These are phyloP conservation scores for Isurus oxyrinchus DNA, from an alignment of 2,113 vertebrate species.

Conservation along the genomic window DNA sequence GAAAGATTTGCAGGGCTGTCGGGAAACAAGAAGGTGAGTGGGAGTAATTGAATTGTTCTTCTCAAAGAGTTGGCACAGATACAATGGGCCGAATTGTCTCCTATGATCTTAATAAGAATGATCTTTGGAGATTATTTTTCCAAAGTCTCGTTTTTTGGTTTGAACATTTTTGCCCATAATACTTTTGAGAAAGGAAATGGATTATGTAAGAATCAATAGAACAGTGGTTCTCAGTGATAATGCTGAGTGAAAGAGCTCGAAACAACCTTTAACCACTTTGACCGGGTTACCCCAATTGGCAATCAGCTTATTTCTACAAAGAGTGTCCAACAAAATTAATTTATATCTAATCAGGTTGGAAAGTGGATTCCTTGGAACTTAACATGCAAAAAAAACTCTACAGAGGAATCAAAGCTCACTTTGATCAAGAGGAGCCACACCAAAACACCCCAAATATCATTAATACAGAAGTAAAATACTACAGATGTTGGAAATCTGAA, in stretches of 20 bases:
- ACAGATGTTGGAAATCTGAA: not conserved
- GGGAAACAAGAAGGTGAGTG: not conserved
- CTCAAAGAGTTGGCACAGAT: not conserved
- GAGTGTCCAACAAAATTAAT: not conserved
- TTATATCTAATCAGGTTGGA: not conserved
- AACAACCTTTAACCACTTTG: not conserved
- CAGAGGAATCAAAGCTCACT: not conserved
- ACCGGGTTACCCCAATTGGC: not conserved
- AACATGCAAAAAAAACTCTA: not conserved
- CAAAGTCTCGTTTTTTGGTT: not conserved
- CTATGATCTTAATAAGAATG: not conserved
- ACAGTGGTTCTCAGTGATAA: not conserved
- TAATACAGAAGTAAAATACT: not conserved
- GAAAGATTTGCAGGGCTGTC: not conserved
- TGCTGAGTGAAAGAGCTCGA: not conserved
- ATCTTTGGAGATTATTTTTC: not conserved
- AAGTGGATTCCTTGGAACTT: not conserved
- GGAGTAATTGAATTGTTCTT: not conserved
- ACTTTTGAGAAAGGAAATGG: not conserved
- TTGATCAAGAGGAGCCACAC: not conserved
- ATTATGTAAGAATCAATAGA: not conserved
- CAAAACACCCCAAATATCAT: not conserved
- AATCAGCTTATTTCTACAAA: not conserved
- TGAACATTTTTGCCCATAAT: not conserved
- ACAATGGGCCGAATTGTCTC: not conserved